These are phyloP conservation scores for Slavum lentiscoides DNA, from an alignment of 2,888 invertebrate species.

Conservation along the genomic window DNA sequence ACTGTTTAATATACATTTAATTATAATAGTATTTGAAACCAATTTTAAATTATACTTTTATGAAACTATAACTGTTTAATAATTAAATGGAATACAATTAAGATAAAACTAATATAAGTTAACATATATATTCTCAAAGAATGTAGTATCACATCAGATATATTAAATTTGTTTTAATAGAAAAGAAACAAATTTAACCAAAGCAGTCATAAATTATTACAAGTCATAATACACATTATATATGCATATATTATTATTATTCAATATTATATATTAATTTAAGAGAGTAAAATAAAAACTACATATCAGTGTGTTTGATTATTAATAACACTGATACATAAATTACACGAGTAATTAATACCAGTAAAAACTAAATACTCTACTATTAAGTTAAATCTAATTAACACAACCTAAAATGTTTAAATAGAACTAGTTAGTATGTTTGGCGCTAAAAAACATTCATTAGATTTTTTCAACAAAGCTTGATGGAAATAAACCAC, in stretches of 20 bases:
- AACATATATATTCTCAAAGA: neutral
- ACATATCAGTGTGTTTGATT: neutral
- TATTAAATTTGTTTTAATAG: constrained; percentile 4
- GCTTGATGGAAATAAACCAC: constrained; percentile 92
- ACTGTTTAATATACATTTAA: neutral
- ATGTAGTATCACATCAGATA: constrained; percentile 31
- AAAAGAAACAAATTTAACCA: constrained; percentile 16
- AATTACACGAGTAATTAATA: constrained; percentile 23
- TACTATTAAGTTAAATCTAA: constrained; percentile 29
- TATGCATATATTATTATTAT: neutral
- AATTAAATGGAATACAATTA: neutral
- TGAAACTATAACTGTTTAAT: neutral
- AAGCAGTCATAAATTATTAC: constrained; percentile 44
- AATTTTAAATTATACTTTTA: constrained; percentile 5
- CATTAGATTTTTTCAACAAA: constrained; percentile 73
- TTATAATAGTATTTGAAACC: neutral
- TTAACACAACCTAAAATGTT: neutral
- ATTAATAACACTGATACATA: constrained; percentile 17
- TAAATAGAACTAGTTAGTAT: constrained; percentile 2
- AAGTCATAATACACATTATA: constrained; percentile 6
- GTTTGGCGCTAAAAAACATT: neutral
- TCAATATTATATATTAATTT: too few species aligned
- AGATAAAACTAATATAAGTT: constrained; percentile 12
- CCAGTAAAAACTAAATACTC: constrained; percentile 9
- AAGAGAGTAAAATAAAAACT: constrained; percentile 8